Evolutionary conservation across 2,888 invertebrate genomes (phyloP).

Genomic region (Lochmaea crataegi): DNA sequence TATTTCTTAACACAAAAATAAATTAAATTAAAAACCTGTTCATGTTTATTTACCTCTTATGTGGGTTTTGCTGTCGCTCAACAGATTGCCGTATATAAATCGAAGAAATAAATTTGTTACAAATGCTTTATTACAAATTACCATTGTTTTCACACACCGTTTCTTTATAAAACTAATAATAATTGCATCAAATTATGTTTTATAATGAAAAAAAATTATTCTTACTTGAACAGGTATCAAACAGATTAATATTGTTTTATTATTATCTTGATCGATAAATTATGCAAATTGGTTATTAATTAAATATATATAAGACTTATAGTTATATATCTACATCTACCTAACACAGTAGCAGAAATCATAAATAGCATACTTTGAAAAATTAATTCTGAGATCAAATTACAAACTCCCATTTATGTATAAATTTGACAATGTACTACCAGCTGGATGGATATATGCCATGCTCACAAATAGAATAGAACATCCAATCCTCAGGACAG

Average conservation of each 20-base stretch:
- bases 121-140: neutral
- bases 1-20: conserved; percentile 6
- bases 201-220: neutral
- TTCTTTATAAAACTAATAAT: neutral
- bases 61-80: neutral
- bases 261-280: neutral
- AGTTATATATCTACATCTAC: neutral
- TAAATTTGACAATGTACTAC: too few relatives aligned
- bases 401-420: too few relatives aligned
- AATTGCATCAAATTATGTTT: neutral
- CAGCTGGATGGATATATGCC: too few relatives aligned
- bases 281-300: neutral
- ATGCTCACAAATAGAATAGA: too few relatives aligned
- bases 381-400: too few relatives aligned
- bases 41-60: neutral
- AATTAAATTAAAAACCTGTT: neutral
- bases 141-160: neutral
- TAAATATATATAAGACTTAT: neutral
- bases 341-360: too few relatives aligned
- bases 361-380: too few relatives aligned
- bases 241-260: neutral
- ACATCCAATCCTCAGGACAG: too few relatives aligned
- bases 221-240: neutral
- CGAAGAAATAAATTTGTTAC: neutral
- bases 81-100: neutral